Conservation (phyloP, 2,113 vertebrate species). For the Typhlomys cinereus region DNA sequence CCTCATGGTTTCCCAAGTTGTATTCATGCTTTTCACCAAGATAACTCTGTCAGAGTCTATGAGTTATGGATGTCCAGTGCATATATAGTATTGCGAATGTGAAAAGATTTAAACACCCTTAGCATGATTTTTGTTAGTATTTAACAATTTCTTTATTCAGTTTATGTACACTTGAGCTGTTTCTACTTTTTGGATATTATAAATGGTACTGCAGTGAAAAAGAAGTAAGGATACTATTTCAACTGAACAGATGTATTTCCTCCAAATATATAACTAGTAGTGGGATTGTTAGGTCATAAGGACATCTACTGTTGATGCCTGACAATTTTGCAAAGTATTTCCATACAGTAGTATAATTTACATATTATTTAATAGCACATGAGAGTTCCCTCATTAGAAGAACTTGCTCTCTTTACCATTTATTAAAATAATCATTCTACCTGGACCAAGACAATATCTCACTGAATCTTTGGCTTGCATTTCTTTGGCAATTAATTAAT, state of each 20-base stretch:
- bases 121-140: background rate
- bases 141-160: background rate
- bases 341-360: background rate
- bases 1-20: background rate
- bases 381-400: background rate
- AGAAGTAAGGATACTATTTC: background rate
- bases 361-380: background rate
- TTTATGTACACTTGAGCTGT: background rate
- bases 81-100: background rate
- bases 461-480: background rate
- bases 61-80: background rate
- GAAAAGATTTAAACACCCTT: background rate
- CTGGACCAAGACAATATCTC: background rate
- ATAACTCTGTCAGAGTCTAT: background rate
- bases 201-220: background rate
- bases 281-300: background rate
- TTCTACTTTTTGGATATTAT: background rate
- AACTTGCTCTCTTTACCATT: background rate
- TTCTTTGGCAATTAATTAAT: background rate
- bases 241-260: background rate
- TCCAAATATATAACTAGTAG: background rate
- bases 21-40: background rate
- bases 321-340: background rate
- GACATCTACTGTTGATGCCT: background rate
- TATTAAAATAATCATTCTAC: background rate